Conservation (phyloP, 2,113 vertebrate species). For the Canis aureus region DNA sequence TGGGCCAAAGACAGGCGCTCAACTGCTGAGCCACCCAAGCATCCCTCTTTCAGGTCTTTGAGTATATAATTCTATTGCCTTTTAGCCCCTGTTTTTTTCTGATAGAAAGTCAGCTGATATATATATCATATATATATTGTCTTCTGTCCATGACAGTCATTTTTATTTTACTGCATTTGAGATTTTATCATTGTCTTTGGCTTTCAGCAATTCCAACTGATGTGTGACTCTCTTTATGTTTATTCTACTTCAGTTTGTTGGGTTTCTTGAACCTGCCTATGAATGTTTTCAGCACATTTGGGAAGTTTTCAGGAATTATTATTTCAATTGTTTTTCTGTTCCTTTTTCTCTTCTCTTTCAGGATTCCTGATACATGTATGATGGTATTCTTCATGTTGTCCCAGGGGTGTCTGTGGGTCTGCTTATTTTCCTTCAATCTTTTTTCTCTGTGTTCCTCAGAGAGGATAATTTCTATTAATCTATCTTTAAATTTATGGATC, state of each 20-base stretch:
- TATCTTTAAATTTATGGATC: neutral
- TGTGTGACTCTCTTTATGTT: neutral
- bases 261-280: neutral
- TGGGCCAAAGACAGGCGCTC: no score
- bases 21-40: no score
- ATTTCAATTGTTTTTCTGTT: neutral
- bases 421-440: neutral
- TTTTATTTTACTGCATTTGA: neutral
- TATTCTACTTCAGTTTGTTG: neutral
- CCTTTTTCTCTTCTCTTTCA: neutral
- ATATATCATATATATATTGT: neutral
- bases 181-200: neutral
- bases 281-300: neutral
- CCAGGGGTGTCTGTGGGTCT: neutral
- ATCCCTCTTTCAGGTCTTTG: neutral
- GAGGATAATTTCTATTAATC: neutral
- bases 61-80: neutral
- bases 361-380: neutral
- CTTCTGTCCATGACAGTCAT: neutral
- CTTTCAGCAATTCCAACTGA: neutral
- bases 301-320: neutral
- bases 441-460: slow-evolving; percentile 7
- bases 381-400: neutral
- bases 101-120: neutral
- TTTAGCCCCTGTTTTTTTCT: neutral